Conservation (phyloP, 2,113 vertebrate species). For the Tragelaphus imberbis region DNA sequence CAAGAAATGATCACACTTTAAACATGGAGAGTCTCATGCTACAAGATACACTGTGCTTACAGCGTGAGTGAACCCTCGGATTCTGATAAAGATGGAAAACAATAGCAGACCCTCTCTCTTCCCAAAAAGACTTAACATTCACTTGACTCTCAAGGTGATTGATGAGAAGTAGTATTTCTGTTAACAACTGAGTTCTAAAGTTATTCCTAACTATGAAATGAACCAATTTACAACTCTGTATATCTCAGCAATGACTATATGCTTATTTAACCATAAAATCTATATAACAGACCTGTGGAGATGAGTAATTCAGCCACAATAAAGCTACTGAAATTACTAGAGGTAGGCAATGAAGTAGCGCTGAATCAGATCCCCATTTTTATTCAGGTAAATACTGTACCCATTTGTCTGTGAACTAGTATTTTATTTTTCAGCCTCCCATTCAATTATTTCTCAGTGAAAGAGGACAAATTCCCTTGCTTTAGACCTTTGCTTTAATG, state of each 20-base stretch:
- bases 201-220: constrained; percentile 60
- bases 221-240: constrained; percentile 9
- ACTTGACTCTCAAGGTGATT: constrained; percentile 39
- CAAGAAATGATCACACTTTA: constrained; percentile 54
- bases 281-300: constrained; percentile 17
- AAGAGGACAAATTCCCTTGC: not conserved
- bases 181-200: constrained; percentile 42
- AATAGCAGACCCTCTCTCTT: not conserved
- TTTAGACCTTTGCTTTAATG: constrained; percentile 13
- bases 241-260: constrained; percentile 25
- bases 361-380: not conserved
- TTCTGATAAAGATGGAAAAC: constrained; percentile 54
- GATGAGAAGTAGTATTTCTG: constrained; percentile 57
- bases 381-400: constrained; percentile 35
- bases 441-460: not conserved
- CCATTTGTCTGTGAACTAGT: not conserved
- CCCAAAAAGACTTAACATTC: constrained; percentile 46
- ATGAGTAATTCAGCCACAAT: not conserved
- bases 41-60: not conserved
- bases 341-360: not conserved
- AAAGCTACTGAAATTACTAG: constrained; percentile 13
- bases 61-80: not conserved
- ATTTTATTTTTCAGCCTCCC: not conserved
- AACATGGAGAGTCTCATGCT: constrained; percentile 5
- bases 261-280: constrained; percentile 45